A percentile compares a stretch with the other conserved stretches of the same genome.
Conservation (phyloP, 2,113 vertebrate species). For the Cyprinodon tularosa region DNA sequence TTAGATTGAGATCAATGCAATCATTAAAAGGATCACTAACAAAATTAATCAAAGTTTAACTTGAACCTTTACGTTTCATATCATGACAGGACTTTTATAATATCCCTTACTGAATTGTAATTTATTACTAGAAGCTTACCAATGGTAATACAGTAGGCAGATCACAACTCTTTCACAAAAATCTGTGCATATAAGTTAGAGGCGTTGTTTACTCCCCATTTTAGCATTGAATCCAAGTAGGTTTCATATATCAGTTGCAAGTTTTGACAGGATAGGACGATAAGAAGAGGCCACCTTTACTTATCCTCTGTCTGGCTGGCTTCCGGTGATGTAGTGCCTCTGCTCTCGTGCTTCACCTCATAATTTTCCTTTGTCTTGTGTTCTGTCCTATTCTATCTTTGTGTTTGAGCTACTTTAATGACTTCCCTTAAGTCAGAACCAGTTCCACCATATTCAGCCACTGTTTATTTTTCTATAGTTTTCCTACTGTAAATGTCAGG, state of each 20-base stretch:
- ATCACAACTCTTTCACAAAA: conserved; percentile 59
- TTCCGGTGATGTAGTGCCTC: conserved; percentile 64
- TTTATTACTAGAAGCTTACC: conserved; percentile 40
- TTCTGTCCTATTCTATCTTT: conserved; percentile 35
- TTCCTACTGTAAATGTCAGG: conserved; percentile 1
- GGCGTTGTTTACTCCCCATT: conserved; percentile 45
- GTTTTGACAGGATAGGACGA: conserved; percentile 68
- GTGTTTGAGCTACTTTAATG: conserved; percentile 49
- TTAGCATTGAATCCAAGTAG: conserved; percentile 49
- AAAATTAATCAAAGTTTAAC: not conserved
- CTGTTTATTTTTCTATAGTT: conserved; percentile 29
- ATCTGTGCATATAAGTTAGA: conserved; percentile 51
- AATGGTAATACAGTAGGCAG: conserved; percentile 24
- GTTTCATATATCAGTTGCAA: conserved; percentile 66
- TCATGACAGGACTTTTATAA: conserved; percentile 32
- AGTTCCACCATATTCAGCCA: conserved; percentile 22
- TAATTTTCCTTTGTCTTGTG: conserved; percentile 55
- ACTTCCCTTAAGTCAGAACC: conserved; percentile 60
- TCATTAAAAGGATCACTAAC: not conserved
- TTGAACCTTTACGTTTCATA: conserved; percentile 7
- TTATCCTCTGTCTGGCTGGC: conserved; percentile 62
- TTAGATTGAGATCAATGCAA: not conserved
- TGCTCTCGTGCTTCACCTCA: conserved; percentile 65
- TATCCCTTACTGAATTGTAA: conserved; percentile 35
- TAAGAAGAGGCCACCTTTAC: conserved; percentile 72